Evolutionary conservation across 2,888 invertebrate species (phyloP).

Genomic region (Drosophila algonquin): DNA sequence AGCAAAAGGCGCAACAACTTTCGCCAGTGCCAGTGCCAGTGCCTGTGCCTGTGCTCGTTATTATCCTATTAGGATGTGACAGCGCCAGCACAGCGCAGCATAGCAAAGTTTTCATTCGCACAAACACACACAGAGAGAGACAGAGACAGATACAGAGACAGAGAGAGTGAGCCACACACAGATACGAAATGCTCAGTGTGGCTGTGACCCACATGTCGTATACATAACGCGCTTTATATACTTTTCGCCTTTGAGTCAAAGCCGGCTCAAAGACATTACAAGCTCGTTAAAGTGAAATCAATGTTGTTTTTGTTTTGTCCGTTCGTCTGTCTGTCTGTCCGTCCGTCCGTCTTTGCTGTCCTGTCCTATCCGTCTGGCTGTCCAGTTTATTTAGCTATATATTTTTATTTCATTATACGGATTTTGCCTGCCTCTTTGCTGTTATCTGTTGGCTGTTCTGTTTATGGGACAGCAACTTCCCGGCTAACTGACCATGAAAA

Average conservation of each 20-base stretch:
- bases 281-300: slow-evolving; percentile 79
- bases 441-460: slow-evolving; percentile 73
- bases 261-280: slow-evolving; percentile 71
- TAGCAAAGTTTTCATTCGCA: slow-evolving; percentile 71
- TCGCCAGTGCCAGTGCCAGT: slow-evolving; percentile 60
- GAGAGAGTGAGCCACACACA: slow-evolving; percentile 5
- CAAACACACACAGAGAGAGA: slow-evolving; percentile 17
- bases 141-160: no score
- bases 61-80: slow-evolving; percentile 79
- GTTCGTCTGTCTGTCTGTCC: slow-evolving; percentile 23
- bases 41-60: slow-evolving; percentile 69
- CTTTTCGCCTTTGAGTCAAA: slow-evolving; percentile 60
- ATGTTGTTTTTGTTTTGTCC: slow-evolving; percentile 61
- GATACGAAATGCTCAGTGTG: slow-evolving; percentile 18
- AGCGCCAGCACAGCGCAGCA: slow-evolving; percentile 45
- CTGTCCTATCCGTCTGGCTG: slow-evolving; percentile 20
- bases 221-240: slow-evolving; percentile 76
- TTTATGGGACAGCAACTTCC: slow-evolving; percentile 60
- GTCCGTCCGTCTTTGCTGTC: slow-evolving; percentile 37
- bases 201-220: slow-evolving; percentile 64
- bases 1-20: slow-evolving; percentile 75
- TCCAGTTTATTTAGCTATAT: slow-evolving; percentile 70
- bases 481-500: slow-evolving; percentile 44
- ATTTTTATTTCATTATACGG: slow-evolving; percentile 75
- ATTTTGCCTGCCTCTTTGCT: slow-evolving; percentile 75